Evolutionary conservation across 2,113 vertebrate species (phyloP), one percentile per base, ranked within the genome.

Genomic region (Furnarius figulus): DNA sequence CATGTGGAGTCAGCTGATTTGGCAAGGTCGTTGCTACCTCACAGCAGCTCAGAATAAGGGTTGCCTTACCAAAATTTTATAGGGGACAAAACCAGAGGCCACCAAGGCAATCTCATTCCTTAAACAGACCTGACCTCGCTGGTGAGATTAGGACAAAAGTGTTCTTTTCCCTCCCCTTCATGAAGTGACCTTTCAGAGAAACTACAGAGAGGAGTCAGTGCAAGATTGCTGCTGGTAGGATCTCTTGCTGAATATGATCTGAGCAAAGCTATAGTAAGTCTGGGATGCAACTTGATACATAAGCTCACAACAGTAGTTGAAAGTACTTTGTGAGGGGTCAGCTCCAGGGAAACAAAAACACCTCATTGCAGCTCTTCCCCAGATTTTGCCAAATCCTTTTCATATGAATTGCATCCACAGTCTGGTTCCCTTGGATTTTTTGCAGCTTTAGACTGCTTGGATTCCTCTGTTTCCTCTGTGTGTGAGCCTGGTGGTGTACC

Each of bases 211-310:
- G 35, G 37, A 74, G 39, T 44, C 7, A 35, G 28, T 35, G 24
- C 24, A 70, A 31, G 33, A 20, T 40, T 76, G 18, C 21, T 2
- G 0, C 27, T 47, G 30, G 30, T 61, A 33, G 40, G 40, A 37
- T 61, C 37, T 50, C 2, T 0, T 62, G 52, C 56, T 35, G 62
- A 37, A 50, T 30, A 17, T 63, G n/a, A 52, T 67, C 30, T 58
- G 49, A 42, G 70, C 70, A 68, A 81, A 53, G 42, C 63, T 62
- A 2, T 13, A 50, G 16, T 13, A 49, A 44, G 16, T n/a, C 62
- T 62, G 53, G 14, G 27, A 23, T 85, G 68, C 23, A 53, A 3
- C 0, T 1, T 47, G 53, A 63, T 33, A 10, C 6, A 0, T 7
- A 67, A 72, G 21, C 81, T 89, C 42, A 62, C 20, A 37, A 14